phyloP scores from a whole-genome alignment of 2,797 vertebrate species.

The Spondyliosoma cantharus region DNA sequence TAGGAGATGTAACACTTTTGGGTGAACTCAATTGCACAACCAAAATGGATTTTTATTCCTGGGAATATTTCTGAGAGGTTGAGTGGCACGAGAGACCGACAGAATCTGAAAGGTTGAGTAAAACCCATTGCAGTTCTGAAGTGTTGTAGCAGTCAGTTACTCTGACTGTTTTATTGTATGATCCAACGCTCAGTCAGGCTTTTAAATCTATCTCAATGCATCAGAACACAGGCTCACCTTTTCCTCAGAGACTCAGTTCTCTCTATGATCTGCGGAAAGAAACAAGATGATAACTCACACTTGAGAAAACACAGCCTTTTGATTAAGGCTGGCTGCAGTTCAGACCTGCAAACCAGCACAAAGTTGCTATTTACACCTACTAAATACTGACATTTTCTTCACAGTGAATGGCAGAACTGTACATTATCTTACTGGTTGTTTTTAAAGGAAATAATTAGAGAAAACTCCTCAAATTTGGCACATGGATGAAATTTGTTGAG shows the following conservation, averaged over 20 bases:
- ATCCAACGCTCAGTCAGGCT: neutral
- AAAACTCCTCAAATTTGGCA: neutral
- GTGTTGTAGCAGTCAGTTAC: neutral
- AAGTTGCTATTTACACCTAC: neutral
- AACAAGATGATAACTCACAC: conserved; percentile 2
- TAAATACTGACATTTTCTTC: neutral
- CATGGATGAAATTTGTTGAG: neutral
- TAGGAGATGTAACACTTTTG: neutral
- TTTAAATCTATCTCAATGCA: neutral
- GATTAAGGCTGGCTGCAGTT: neutral
- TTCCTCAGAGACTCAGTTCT: conserved; percentile 90
- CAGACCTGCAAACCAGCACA: neutral
- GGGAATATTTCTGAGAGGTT: neutral
- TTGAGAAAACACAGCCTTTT: neutral
- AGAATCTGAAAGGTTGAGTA: neutral
- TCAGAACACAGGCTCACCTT: conserved; percentile 82
- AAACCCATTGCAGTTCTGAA: neutral
- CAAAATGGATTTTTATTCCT: neutral
- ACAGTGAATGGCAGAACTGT: neutral
- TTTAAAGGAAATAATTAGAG: neutral
- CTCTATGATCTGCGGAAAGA: conserved; percentile 84
- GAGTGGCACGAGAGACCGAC: neutral
- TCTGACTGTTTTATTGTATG: neutral
- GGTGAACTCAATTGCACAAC: neutral
- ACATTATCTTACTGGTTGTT: neutral